A percentile compares a stretch with the other conserved stretches of the same genome.
phyloP scores from a whole-genome alignment of 2,888 invertebrate species.

The Heteromyza rotundicornis region DNA sequence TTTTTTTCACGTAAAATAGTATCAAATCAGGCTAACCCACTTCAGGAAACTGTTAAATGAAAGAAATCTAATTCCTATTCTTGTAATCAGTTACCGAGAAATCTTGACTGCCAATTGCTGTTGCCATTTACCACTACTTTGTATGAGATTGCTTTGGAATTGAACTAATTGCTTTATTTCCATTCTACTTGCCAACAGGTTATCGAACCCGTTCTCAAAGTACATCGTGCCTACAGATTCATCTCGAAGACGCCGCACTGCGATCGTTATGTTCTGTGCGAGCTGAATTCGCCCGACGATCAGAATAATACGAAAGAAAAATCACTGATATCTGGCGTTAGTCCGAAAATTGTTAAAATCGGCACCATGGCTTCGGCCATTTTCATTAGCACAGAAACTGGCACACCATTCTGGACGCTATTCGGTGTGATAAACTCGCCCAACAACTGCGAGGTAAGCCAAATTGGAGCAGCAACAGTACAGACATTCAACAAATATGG shows the following conservation, averaged over 20 bases:
- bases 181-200: slow-evolving; percentile 60
- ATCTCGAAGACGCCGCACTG: slow-evolving; percentile 73
- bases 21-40: too few species aligned
- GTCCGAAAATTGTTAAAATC: slow-evolving; percentile 74
- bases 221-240: slow-evolving; percentile 81
- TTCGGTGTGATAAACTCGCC: slow-evolving; percentile 77
- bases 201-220: slow-evolving; percentile 81
- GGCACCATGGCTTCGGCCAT: slow-evolving; percentile 80
- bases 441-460: slow-evolving; percentile 76
- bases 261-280: slow-evolving; percentile 79
- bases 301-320: slow-evolving; percentile 59
- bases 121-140: too few species aligned
- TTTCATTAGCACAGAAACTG: slow-evolving; percentile 76
- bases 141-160: too few species aligned
- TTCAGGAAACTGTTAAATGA: too few species aligned
- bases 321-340: slow-evolving; percentile 69
- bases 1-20: too few species aligned
- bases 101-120: too few species aligned
- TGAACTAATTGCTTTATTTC: slow-evolving; percentile 46
- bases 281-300: slow-evolving; percentile 73
- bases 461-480: too few species aligned
- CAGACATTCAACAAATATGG: slow-evolving; percentile 5
- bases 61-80: too few species aligned
- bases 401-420: slow-evolving; percentile 79
- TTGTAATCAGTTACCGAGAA: too few species aligned